Conservation (phyloP, 1,140 invertebrate species). For the Rhopalosiphum maidis region DNA sequence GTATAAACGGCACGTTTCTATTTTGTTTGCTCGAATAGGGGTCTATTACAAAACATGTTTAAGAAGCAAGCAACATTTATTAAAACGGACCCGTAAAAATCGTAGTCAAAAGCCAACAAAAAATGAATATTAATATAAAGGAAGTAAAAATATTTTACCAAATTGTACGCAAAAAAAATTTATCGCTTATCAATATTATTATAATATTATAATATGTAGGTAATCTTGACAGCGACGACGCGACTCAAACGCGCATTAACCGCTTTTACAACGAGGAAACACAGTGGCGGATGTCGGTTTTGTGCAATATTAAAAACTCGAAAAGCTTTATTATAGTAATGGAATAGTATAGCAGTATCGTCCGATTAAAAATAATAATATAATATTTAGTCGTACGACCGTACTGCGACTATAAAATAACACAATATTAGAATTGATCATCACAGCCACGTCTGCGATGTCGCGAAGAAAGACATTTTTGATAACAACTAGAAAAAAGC, state of each 20-base stretch:
- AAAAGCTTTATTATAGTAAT: too few relatives aligned
- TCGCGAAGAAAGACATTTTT: neutral
- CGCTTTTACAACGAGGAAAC: too few relatives aligned
- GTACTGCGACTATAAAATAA: neutral
- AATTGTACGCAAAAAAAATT: too few relatives aligned
- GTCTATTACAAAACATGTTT: neutral
- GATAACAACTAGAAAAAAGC: neutral
- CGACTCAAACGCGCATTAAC: too few relatives aligned
- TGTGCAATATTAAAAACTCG: too few relatives aligned
- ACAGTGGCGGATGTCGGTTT: too few relatives aligned
- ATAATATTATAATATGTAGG: too few relatives aligned
- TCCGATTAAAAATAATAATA: neutral
- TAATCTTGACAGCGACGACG: too few relatives aligned
- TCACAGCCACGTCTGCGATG: neutral
- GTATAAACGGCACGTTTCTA: neutral
- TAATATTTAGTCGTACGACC: neutral
- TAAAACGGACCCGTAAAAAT: neutral
- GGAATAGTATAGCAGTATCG: neutral
- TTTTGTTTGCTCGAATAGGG: neutral
- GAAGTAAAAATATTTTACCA: too few relatives aligned
- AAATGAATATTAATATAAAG: too few relatives aligned
- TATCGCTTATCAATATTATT: too few relatives aligned
- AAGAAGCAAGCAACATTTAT: neutral
- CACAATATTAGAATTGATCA: neutral
- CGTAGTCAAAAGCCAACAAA: too few relatives aligned